Evolutionary conservation across 2,888 invertebrate species (phyloP).

Genomic region (Clostera curtula): DNA sequence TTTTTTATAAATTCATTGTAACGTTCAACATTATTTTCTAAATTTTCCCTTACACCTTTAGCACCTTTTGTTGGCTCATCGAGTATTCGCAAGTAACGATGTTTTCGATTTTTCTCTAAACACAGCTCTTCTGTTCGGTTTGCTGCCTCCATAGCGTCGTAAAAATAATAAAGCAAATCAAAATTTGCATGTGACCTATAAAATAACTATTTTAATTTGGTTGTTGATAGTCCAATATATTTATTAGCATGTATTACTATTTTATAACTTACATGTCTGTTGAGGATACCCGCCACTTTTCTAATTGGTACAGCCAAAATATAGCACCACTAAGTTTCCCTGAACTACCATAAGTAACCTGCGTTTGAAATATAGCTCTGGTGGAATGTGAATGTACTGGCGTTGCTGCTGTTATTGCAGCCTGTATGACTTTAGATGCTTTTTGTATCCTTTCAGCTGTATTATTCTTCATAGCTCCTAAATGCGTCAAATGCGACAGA

Average conservation of each 20-base stretch:
- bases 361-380: conserved; percentile 85
- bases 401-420: conserved; percentile 89
- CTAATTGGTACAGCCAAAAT: conserved; percentile 89
- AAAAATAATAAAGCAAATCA: conserved; percentile 92
- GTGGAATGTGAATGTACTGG: conserved; percentile 91
- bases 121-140: conserved; percentile 79
- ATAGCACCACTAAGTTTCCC: conserved; percentile 93
- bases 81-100: conserved; percentile 82
- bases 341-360: conserved; percentile 86
- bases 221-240: not conserved
- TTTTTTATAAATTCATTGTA: conserved; percentile 79
- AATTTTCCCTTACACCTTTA: conserved; percentile 78
- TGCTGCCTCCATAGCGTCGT: conserved; percentile 85
- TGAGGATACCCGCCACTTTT: conserved; percentile 90
- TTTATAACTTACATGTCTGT: conserved; percentile 78
- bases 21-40: conserved; percentile 76
- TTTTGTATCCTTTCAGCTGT: conserved; percentile 78
- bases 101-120: conserved; percentile 80
- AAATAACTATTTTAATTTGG: conserved; percentile 1
- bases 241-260: not conserved
- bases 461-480: conserved; percentile 84
- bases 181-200: conserved; percentile 90
- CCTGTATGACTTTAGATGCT: conserved; percentile 82
- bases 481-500: conserved; percentile 85
- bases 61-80: conserved; percentile 72